Conservation (phyloP, 2,113 vertebrate species). For the Porphyrio hochstetteri region DNA sequence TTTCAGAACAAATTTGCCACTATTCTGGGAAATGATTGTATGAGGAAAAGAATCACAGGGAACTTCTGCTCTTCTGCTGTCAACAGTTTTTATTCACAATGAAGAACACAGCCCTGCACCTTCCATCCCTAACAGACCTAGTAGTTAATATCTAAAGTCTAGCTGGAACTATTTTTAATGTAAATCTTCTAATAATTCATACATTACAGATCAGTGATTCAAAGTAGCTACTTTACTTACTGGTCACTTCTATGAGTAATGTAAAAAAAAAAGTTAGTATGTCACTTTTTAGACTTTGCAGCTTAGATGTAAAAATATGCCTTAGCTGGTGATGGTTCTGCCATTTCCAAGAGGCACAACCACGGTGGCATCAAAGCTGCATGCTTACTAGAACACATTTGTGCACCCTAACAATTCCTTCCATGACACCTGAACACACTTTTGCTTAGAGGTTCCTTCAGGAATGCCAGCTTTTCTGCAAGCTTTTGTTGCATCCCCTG, state of each 20-base stretch:
- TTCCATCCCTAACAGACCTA: not conserved
- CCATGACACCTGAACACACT: no score
- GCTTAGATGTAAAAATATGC: not conserved
- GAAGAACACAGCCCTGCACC: not conserved
- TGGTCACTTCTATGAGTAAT: not conserved
- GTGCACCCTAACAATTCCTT: not conserved
- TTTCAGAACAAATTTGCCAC: not conserved
- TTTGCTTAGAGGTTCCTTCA: not conserved
- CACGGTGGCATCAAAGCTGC: not conserved
- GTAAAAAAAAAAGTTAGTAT: not conserved
- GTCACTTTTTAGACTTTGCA: not conserved
- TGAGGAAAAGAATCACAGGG: not conserved
- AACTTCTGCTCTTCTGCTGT: not conserved
- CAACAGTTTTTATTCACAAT: not conserved
- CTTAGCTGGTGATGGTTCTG: not conserved
- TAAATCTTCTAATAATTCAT: not conserved
- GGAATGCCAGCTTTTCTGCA: not conserved
- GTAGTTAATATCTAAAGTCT: not conserved
- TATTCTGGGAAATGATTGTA: not conserved
- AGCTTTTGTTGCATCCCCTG: not conserved
- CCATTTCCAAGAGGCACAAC: not conserved
- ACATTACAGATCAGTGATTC: not conserved
- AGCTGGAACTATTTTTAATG: not conserved
- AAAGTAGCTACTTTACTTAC: not conserved
- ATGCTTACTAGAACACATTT: not conserved